Percentiles rank a stretch among this genome's conserved stretches.
Conservation (phyloP, 2,113 vertebrate genomes). For the Pedetes capensis region DNA sequence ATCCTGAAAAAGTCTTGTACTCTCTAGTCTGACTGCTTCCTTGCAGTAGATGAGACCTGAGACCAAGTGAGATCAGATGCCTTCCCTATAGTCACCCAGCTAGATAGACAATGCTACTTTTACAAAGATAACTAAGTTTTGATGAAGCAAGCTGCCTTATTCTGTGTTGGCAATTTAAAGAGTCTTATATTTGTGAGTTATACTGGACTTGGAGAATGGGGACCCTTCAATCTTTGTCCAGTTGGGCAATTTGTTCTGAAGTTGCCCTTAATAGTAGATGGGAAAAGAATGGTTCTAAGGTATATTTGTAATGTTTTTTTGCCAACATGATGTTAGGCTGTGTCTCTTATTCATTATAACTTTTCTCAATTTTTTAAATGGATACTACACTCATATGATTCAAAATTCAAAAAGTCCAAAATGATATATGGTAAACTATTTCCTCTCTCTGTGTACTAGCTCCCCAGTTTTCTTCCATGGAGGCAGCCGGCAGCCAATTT, state of each 20-base stretch:
- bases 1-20: neutral
- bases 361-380: constrained; percentile 33
- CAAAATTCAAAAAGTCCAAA: constrained; percentile 14
- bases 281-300: neutral
- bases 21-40: neutral
- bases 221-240: neutral
- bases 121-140: neutral
- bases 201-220: neutral
- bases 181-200: neutral
- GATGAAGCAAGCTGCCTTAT: constrained; percentile 2
- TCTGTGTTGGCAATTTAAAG: neutral
- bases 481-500: neutral
- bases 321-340: neutral
- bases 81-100: neutral
- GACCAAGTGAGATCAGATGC: neutral
- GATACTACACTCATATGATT: neutral
- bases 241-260: constrained; percentile 28
- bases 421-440: neutral
- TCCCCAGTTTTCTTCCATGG: neutral
- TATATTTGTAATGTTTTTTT: neutral
- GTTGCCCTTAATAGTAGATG: neutral
- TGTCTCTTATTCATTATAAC: constrained; percentile 14
- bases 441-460: neutral
- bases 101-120: neutral
- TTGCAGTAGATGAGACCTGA: constrained; percentile 1